Conservation (phyloP, 2,888 invertebrate species). For the Chydorus sphaericus region DNA sequence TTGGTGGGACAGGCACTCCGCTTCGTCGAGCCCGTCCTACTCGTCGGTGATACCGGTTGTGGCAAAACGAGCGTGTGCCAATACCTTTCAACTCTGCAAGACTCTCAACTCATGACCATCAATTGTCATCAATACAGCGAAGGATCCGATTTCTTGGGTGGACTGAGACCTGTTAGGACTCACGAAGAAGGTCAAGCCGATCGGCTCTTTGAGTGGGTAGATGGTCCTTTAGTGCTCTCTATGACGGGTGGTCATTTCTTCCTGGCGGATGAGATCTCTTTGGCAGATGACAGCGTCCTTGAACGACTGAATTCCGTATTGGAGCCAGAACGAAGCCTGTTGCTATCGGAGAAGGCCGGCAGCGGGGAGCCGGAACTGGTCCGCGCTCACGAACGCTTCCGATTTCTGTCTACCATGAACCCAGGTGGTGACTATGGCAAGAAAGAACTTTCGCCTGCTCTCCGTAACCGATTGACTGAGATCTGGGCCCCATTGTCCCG, state of each 20-base stretch:
- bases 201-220: constrained; percentile 85
- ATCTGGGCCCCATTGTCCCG: constrained; percentile 86
- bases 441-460: constrained; percentile 92
- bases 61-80: constrained; percentile 96
- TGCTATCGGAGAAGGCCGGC: constrained; percentile 71
- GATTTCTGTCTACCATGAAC: constrained; percentile 97
- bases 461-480: constrained; percentile 95
- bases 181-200: constrained; percentile 25
- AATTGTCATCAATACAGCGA: constrained; percentile 99
- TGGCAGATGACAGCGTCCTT: constrained; percentile 95
- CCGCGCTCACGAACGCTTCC: constrained; percentile 55
- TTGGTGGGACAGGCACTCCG: constrained; percentile 62
- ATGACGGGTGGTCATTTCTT: constrained; percentile 81
- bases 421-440: constrained; percentile 99
- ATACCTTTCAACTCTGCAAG: constrained; percentile 54
- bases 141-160: constrained; percentile 92
- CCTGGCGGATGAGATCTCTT: constrained; percentile 94
- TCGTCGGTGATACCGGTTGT: constrained; percentile 96
- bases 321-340: constrained; percentile 79
- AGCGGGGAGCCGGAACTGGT: constrained; percentile 38
- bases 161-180: constrained; percentile 71
- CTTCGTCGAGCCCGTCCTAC: constrained; percentile 82
- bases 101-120: constrained; percentile 54
- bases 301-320: constrained; percentile 92
- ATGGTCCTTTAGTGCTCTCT: constrained; percentile 83